These are phyloP conservation scores for Thera britannica DNA, from an alignment of 2,888 invertebrate species.

Conservation along the genomic window DNA sequence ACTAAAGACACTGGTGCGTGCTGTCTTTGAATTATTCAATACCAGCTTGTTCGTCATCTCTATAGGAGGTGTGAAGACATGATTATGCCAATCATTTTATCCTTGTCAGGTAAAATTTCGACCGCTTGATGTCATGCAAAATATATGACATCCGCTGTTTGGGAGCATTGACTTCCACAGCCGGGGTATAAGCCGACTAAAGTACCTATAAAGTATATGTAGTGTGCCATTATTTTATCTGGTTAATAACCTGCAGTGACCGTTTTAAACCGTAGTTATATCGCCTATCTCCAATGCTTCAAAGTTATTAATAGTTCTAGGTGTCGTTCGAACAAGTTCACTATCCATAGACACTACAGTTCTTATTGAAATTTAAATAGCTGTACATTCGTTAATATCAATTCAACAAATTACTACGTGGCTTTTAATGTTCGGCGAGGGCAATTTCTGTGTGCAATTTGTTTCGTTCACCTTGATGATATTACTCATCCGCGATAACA, in stretches of 20 bases:
- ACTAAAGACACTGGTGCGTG: conserved; percentile 39
- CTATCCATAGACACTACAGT: conserved; percentile 4
- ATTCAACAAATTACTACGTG: background rate
- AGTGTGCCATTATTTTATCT: conserved; percentile 52
- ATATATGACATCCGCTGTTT: conserved; percentile 47
- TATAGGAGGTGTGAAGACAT: conserved; percentile 26
- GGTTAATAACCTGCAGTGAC: conserved; percentile 53
- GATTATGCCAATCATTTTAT: conserved; percentile 29
- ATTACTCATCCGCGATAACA: conserved; percentile 33
- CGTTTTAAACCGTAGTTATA: conserved; percentile 41
- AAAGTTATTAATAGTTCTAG: conserved; percentile 31
- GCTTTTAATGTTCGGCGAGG: background rate
- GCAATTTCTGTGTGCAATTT: conserved; percentile 20
- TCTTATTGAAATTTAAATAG: conserved; percentile 9
- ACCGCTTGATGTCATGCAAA: conserved; percentile 45
- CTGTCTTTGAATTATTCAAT: conserved; percentile 42
- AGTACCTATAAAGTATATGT: conserved; percentile 32
- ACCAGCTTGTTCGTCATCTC: conserved; percentile 25
- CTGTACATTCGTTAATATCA: background rate
- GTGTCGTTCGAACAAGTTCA: conserved; percentile 15
- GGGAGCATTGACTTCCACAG: conserved; percentile 58
- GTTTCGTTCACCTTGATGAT: conserved; percentile 27
- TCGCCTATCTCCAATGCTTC: conserved; percentile 43
- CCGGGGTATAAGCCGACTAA: conserved; percentile 29
- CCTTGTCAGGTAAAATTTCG: conserved; percentile 45